These are phyloP conservation scores for Brachionus rubens DNA, from an alignment of 1,140 invertebrate species.

Conservation along the genomic window DNA sequence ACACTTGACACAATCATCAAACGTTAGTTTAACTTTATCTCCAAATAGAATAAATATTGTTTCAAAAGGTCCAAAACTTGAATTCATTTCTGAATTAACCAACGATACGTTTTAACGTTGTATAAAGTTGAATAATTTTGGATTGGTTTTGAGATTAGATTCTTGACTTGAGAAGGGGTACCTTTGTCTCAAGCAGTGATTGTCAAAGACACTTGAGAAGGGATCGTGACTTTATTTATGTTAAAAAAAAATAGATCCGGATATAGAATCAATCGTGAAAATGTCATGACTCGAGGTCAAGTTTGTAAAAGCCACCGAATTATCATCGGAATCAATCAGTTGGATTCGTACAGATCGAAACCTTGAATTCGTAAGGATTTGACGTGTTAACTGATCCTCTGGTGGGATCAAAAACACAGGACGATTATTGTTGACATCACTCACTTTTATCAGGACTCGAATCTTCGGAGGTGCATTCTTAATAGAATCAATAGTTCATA, in stretches of 20 bases:
- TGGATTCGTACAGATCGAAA: background rate
- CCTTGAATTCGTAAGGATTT: background rate
- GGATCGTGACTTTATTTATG: background rate
- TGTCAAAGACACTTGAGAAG: background rate
- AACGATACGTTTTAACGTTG: too few species aligned
- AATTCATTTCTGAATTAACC: too few species aligned
- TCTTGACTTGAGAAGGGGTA: background rate
- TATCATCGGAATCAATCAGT: background rate
- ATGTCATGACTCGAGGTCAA: background rate
- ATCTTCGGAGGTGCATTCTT: background rate
- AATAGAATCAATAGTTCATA: background rate
- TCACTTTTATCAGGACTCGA: slow-evolving; percentile 9
- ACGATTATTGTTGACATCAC: slow-evolving; percentile 24
- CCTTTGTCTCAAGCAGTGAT: background rate
- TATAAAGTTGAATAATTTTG: background rate
- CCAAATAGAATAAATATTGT: too few species aligned
- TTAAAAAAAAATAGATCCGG: background rate
- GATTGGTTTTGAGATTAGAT: background rate
- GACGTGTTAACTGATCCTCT: background rate
- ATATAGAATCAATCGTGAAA: background rate
- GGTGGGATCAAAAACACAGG: background rate
- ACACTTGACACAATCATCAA: too few species aligned
- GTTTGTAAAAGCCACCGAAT: background rate
- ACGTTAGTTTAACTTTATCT: too few species aligned
- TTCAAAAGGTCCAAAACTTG: too few species aligned